Percentiles rank a stretch among this genome's conserved stretches.
Evolutionary conservation across 2,888 invertebrate species (phyloP).

Genomic region (Muschampia plurimacula): DNA sequence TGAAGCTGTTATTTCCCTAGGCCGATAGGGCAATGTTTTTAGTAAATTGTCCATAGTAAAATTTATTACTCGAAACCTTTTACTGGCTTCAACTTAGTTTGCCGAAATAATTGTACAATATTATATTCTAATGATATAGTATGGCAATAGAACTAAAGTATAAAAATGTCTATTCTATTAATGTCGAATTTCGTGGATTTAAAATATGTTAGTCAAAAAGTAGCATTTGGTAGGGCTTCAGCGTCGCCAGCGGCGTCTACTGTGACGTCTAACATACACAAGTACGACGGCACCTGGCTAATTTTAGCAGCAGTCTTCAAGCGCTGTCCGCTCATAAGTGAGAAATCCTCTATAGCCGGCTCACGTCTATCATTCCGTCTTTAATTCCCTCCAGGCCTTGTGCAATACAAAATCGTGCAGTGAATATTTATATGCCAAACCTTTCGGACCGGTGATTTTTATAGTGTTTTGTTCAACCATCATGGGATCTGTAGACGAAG

Average conservation of each 20-base stretch:
- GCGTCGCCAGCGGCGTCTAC: slow-evolving; percentile 44
- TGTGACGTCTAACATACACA: slow-evolving; percentile 49
- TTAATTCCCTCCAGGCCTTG: slow-evolving; percentile 44
- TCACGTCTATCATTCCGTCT: slow-evolving; percentile 57
- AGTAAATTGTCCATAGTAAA: background rate
- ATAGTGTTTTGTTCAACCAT: slow-evolving; percentile 49
- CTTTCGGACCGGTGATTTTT: slow-evolving; percentile 49
- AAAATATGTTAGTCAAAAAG: slow-evolving; percentile 37
- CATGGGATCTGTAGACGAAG: slow-evolving; percentile 68
- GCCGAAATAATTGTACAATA: no score
- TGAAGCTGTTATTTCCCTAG: background rate
- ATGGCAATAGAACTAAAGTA: background rate
- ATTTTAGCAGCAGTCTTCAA: slow-evolving; percentile 67
- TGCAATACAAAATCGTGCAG: slow-evolving; percentile 24
- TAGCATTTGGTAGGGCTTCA: slow-evolving; percentile 43
- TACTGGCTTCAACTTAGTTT: no score
- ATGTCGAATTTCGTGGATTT: background rate
- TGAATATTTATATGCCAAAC: slow-evolving; percentile 23
- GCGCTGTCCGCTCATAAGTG: slow-evolving; percentile 60
- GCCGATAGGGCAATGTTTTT: slow-evolving; percentile 2
- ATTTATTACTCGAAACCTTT: background rate
- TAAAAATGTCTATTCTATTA: background rate
- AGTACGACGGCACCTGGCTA: slow-evolving; percentile 60
- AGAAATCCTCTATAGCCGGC: slow-evolving; percentile 59
- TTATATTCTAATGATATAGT: no score